phyloP scores from a whole-genome alignment of 2,797 vertebrate genomes.

The Sparidentex hasta region DNA sequence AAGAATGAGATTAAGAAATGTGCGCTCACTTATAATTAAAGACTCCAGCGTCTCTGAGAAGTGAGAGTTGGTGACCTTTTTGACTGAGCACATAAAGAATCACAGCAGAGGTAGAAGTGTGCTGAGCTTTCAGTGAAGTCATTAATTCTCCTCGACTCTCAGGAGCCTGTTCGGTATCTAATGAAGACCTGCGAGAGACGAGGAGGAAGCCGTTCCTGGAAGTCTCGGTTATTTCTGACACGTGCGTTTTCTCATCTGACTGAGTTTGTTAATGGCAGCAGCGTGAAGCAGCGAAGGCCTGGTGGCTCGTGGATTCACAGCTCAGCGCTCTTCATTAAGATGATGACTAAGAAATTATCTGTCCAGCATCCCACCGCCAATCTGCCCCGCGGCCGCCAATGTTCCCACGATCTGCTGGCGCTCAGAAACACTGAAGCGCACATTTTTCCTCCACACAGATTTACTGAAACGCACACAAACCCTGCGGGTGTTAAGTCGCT shows the following conservation, averaged over 20 bases:
- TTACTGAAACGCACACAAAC: conserved; percentile 26
- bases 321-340: conserved; percentile 69
- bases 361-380: conserved; percentile 65
- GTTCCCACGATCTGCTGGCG: conserved; percentile 66
- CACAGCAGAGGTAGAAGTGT: no score
- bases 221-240: conserved; percentile 3
- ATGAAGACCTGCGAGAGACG: not conserved
- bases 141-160: not conserved
- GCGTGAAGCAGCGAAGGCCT: conserved; percentile 39
- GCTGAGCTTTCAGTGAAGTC: not conserved
- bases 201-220: not conserved
- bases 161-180: not conserved
- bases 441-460: conserved; percentile 32
- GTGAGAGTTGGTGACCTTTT: not conserved
- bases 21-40: not conserved
- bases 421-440: conserved; percentile 27
- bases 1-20: no score
- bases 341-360: conserved; percentile 70
- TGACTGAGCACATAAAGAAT: not conserved
- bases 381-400: conserved; percentile 58
- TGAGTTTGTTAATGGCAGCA: conserved; percentile 26
- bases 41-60: not conserved
- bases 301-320: conserved; percentile 64
- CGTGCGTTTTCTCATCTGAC: not conserved
- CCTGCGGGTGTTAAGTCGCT: conserved; percentile 50